Conservation (phyloP, 2,113 vertebrate species). For the Dryoscopus gambensis region DNA sequence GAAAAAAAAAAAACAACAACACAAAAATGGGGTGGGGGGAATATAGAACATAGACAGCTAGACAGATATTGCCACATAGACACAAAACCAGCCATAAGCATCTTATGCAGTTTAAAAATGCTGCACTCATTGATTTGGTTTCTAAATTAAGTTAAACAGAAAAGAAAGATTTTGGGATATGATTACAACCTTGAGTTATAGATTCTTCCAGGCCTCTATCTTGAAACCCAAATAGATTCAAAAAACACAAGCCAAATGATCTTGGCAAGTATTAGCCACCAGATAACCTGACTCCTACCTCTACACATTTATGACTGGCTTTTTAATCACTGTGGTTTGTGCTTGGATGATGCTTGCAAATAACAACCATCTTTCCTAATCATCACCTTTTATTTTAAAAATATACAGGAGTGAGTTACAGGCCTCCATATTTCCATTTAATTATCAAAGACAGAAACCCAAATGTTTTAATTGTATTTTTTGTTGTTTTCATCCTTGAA, state of each 20-base stretch:
- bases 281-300: neutral
- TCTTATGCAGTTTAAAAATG: neutral
- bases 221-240: neutral
- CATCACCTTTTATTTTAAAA: neutral
- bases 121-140: neutral
- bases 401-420: neutral
- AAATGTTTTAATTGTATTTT: neutral
- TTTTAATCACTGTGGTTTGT: neutral
- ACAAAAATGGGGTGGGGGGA: rapidly evolving
- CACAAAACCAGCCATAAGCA: neutral
- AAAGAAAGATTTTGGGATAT: neutral
- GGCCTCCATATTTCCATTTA: neutral
- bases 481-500: neutral
- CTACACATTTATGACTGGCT: neutral
- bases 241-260: neutral
- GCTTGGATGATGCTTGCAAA: neutral
- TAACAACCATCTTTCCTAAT: neutral
- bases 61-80: neutral
- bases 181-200: neutral
- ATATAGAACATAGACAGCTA: neutral
- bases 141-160: neutral
- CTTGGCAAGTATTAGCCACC: neutral
- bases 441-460: neutral
- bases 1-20: neutral
- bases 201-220: neutral